Conservation (phyloP, 1,140 invertebrate species). For the Bombus ignitus region DNA sequence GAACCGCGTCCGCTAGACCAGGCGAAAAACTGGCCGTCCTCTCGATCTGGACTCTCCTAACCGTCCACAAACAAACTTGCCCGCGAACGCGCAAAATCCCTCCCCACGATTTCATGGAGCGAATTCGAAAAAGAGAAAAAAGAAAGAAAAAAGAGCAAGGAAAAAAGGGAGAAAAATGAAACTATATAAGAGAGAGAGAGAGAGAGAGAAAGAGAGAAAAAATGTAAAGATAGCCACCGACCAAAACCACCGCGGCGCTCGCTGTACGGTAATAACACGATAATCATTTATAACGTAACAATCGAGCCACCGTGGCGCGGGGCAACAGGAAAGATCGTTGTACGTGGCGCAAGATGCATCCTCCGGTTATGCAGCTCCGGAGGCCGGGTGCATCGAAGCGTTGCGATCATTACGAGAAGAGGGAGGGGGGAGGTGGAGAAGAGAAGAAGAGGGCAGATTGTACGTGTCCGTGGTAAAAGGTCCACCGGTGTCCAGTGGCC, state of each 20-base stretch:
- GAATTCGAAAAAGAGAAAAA: not conserved
- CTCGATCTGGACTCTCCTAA: not conserved
- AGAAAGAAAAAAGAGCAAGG: not conserved
- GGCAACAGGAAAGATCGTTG: not conserved
- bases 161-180: not conserved
- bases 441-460: conserved; percentile 17
- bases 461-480: conserved; percentile 67
- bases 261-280: conserved; percentile 34
- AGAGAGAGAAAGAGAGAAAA: not conserved
- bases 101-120: not conserved
- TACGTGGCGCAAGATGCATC: conserved; percentile 36
- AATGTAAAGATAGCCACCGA: not conserved
- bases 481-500: conserved; percentile 57
- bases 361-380: conserved; percentile 44
- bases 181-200: not conserved
- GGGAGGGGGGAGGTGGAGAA: not conserved
- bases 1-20: not conserved
- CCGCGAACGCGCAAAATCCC: conserved; percentile 1
- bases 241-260: conserved; percentile 23
- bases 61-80: conserved; percentile 21
- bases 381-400: conserved; percentile 62
- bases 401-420: conserved; percentile 62
- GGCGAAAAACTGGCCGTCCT: not conserved
- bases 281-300: conserved; percentile 53
- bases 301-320: conserved; percentile 17